Evolutionary conservation across 2,888 invertebrate genomes (phyloP), one percentile per base, ranked within the genome.

Genomic region (Campoplex nolae): DNA sequence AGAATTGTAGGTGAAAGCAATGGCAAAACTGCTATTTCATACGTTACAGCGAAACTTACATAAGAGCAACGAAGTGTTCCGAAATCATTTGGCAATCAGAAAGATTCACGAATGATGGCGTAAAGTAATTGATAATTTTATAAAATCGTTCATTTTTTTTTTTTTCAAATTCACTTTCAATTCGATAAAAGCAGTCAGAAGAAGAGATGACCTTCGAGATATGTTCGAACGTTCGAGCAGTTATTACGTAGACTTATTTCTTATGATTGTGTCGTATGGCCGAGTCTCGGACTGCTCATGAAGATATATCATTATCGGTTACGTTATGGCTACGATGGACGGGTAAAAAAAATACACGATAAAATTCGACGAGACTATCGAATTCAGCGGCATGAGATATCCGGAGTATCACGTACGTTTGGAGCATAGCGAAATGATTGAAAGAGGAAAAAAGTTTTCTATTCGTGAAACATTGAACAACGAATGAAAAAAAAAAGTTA

Each of bases 221-320:
- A n/a, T n/a, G n/a, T 8, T 13, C 16, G 6, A 62, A 16, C 16
- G 58, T 32, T 32, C 13, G 32, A 62, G 58, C 28, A 62, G 28
- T 62, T 16, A 32, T 62, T 32, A 62, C 58, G 58, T 32, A 13
- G 58, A 28, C 58, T 62, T 62, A 28, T 58, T 62, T 62, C 28
- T 28, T 9, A 62, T 32, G 58, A 62, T 62, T 32, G 16, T 28
- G 58, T 62, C 13, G 32, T 62, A 71, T 71, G 70, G 48, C 70
- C 48, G 32, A 71, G 32, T 45, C 48, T 48, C 7, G 9, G 71
- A 51, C 51, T 18, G 16, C 18, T 48, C 28, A 32, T 42, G 23
- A 32, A 71, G 71, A 71, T 71, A 32, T 48, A 48, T 71, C 32
- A 51, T 51, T 71, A 32, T 51, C 13, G 58, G 58, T 32, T 32